These are phyloP conservation scores for Tauraco hartlaubi DNA, from an alignment of 2,797 vertebrate species.

Conservation along the genomic window DNA sequence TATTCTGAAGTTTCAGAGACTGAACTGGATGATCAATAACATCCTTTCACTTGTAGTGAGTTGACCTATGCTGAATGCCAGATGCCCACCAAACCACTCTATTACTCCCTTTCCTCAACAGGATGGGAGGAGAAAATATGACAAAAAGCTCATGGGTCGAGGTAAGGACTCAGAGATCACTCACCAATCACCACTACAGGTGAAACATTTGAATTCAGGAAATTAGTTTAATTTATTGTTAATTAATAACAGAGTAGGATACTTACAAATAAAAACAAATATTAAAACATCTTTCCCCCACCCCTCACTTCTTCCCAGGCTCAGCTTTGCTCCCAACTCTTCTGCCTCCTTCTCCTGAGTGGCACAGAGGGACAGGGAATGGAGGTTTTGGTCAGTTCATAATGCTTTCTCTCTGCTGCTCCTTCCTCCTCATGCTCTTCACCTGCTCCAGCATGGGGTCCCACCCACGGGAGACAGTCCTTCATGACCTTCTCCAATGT, in stretches of 20 bases:
- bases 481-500: background rate
- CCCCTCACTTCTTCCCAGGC: background rate
- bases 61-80: background rate
- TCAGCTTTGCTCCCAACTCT: background rate
- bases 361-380: fast-evolving
- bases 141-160: background rate
- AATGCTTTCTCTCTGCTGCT: background rate
- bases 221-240: background rate
- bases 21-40: background rate
- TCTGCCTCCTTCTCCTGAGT: background rate
- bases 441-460: background rate
- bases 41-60: background rate
- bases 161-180: background rate
- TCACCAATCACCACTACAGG: background rate
- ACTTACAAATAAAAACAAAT: background rate
- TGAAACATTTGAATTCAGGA: fast-evolving
- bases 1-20: background rate
- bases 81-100: background rate
- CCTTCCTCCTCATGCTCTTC: background rate
- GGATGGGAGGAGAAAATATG: background rate
- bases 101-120: fast-evolving
- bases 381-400: background rate
- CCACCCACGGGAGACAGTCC: background rate
- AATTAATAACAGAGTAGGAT: background rate
- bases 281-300: fast-evolving